phyloP scores from a whole-genome alignment of 2,888 invertebrate species.

The Acanthosepion esculentum region DNA sequence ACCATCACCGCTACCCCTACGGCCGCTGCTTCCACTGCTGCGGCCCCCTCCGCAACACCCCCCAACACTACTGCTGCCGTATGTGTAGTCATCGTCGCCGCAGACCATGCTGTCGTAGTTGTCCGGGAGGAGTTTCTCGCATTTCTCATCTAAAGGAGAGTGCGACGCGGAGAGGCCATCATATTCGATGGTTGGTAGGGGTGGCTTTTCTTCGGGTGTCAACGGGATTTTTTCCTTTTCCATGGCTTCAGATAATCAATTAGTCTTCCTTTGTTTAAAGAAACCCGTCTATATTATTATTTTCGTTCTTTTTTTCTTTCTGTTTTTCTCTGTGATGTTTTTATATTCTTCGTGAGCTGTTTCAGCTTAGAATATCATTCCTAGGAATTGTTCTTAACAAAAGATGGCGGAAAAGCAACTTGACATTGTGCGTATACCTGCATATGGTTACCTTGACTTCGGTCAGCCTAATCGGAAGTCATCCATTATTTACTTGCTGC shows the following conservation, averaged over 20 bases:
- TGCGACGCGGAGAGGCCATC: background rate
- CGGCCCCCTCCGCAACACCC: background rate
- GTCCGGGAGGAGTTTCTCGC: conserved; percentile 44
- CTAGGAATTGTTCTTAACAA: background rate
- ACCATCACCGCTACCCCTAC: background rate
- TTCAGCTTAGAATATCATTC: background rate
- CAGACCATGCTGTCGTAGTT: conserved; percentile 36
- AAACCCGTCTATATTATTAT: too few species aligned
- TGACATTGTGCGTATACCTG: background rate
- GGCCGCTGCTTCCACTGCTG: background rate
- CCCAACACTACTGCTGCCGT: background rate
- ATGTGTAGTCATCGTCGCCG: background rate
- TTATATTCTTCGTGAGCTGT: background rate
- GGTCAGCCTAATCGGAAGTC: too few species aligned
- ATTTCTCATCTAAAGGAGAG: conserved; percentile 4
- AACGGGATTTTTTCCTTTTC: background rate
- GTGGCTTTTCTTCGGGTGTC: background rate
- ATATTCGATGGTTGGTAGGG: background rate
- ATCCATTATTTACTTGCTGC: too few species aligned
- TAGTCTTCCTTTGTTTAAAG: background rate
- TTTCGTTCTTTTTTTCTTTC: too few species aligned
- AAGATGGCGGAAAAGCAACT: background rate
- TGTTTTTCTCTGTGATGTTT: background rate
- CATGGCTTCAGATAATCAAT: background rate
- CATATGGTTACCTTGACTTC: too few species aligned